A percentile compares a stretch with the other conserved stretches of the same genome.
Conservation (phyloP, 2,888 invertebrate species). For the Melanophora roralis region DNA sequence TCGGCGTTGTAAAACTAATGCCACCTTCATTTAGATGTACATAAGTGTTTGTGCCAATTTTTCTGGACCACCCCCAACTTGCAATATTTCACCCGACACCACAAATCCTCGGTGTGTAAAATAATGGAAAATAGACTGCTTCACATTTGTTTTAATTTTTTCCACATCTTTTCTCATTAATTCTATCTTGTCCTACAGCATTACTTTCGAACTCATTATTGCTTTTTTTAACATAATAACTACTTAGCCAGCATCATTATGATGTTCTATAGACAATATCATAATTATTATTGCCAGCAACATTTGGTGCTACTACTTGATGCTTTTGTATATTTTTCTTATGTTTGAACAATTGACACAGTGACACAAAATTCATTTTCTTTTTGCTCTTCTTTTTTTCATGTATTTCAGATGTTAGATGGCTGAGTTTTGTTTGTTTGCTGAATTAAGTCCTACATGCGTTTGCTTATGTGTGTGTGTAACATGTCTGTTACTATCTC, state of each 20-base stretch:
- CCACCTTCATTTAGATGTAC: background rate
- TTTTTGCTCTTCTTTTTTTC: background rate
- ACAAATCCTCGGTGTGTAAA: background rate
- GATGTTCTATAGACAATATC: slow-evolving; percentile 17
- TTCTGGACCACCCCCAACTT: background rate
- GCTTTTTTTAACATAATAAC: no score
- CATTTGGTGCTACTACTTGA: slow-evolving; percentile 38
- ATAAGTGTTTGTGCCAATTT: no score
- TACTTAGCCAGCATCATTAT: slow-evolving; percentile 7
- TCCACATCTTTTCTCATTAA: background rate
- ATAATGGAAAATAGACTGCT: background rate
- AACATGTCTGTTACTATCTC: slow-evolving; percentile 19
- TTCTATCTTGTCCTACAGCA: slow-evolving; percentile 13
- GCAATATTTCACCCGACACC: no score
- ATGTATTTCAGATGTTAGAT: background rate
- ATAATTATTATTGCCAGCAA: slow-evolving; percentile 28
- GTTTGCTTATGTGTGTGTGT: background rate
- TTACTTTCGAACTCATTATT: background rate
- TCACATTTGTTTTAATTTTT: background rate
- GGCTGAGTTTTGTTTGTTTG: slow-evolving; percentile 42
- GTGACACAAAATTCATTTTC: slow-evolving; percentile 64
- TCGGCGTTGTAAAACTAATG: background rate
- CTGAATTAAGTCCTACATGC: slow-evolving; percentile 39
- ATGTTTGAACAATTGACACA: slow-evolving; percentile 64
- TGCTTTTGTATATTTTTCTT: slow-evolving; percentile 40